Base-by-base conservation (phyloP, 2,797 vertebrate species). In the Hypotaenidia philippensis region DNA sequence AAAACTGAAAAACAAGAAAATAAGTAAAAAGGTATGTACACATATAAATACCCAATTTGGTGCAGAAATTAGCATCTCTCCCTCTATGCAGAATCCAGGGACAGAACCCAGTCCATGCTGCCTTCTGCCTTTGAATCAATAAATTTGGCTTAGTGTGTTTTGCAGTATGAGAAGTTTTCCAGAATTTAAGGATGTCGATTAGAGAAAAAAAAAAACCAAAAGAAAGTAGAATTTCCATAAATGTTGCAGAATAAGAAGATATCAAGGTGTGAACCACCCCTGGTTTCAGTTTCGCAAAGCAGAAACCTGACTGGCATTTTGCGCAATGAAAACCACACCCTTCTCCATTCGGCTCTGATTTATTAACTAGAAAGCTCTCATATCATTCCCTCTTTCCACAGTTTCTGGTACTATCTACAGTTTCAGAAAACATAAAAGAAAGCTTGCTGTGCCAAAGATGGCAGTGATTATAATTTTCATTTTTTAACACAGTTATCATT, bases 251-350 rank as follows among this genome's bases (percentile, higher is more conserved):
- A 71, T 47, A 40, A 85, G 57, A 92, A 78, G 76, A 14, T 60
- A 57, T 5, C 44, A 83, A 57, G 74, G 36, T 40, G 10, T 34
- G 61, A 93, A 59, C n/a, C 25, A 52, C 4, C 34, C 21, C 53
- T 40, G 6, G 61, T 91, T 87, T 75, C 59, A 83, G 47, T 65
- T 81, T 92, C 88, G 72, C 82, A 92, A 92, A 78, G 45, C 64
- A 89, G 87, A 91, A 91, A 93, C 65, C 65, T 32, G 5, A 26
- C 40, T 77, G 71, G 36, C 7, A n/a, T 87, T 92, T 90, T 87
- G 52, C 3, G 4, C 65, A 91, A 86, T 61, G 53, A 81, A 69
- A 86, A 34, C 61, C 89, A 75, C 90, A 85, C 90, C 89, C 41
- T 89, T 66, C 77, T 59, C 53, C 44, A 56, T 83, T 81, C 22